A percentile compares a stretch with the other conserved stretches of the same genome.
phyloP scores from a whole-genome alignment of 2,888 invertebrate genomes.

The Diloba caeruleocephala region DNA sequence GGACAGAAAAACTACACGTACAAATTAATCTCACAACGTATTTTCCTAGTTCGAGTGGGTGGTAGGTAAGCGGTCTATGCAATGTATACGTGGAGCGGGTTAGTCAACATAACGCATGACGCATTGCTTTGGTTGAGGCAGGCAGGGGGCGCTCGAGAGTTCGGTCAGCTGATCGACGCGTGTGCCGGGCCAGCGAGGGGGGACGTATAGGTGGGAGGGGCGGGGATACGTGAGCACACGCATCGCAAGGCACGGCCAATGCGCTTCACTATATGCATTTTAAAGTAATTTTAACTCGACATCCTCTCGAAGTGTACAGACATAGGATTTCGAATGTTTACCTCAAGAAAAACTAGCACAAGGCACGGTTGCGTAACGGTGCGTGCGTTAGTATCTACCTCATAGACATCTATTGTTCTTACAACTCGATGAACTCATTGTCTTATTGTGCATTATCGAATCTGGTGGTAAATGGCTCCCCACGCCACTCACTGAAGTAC shows the following conservation, averaged over 20 bases:
- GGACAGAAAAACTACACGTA: constrained; percentile 41
- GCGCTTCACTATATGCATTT: constrained; percentile 68
- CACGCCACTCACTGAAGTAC: constrained; percentile 20
- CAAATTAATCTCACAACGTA: constrained; percentile 57
- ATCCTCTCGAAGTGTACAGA: constrained; percentile 56
- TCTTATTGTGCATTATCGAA: constrained; percentile 66
- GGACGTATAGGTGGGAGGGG: constrained; percentile 35
- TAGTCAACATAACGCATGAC: constrained; percentile 72
- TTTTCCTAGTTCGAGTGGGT: constrained; percentile 64
- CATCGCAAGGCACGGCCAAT: constrained; percentile 66
- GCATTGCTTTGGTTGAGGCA: constrained; percentile 64
- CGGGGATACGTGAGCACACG: constrained; percentile 65
- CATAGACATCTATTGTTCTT: constrained; percentile 67
- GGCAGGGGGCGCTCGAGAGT: constrained; percentile 65
- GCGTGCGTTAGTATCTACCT: constrained; percentile 61
- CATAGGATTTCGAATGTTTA: constrained; percentile 65
- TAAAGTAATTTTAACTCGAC: constrained; percentile 63
- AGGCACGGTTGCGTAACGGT: constrained; percentile 78
- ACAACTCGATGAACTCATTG: constrained; percentile 71
- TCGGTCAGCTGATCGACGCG: constrained; percentile 85
- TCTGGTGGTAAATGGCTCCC: constrained; percentile 54
- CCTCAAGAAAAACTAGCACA: constrained; percentile 73
- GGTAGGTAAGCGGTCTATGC: constrained; percentile 64
- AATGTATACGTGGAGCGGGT: constrained; percentile 65
- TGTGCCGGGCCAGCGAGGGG: constrained; percentile 52